A percentile compares a stretch with the other conserved stretches of the same genome.
Evolutionary conservation across 2,113 vertebrate species (phyloP).

Genomic region (Chaetodon auriga): DNA sequence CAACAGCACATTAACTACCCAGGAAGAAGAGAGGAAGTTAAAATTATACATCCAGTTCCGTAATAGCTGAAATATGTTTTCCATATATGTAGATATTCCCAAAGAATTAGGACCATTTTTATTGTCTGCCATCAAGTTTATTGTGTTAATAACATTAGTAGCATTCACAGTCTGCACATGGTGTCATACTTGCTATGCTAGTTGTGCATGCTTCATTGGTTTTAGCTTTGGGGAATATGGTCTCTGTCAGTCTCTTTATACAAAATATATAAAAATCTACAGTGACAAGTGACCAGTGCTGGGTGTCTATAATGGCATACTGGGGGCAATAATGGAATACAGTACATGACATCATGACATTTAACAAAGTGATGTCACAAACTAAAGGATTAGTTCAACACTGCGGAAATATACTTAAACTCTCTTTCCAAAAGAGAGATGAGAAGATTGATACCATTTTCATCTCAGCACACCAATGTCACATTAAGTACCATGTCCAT

Average conservation of each 20-base stretch:
- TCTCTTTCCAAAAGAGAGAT: no score
- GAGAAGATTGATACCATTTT: no score
- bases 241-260: neutral
- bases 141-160: neutral
- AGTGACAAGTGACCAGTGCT: neutral
- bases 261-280: neutral
- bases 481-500: neutral
- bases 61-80: neutral
- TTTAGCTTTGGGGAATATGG: neutral
- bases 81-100: neutral
- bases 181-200: neutral
- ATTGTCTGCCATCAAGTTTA: no score
- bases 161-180: no score
- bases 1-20: neutral
- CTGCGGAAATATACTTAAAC: neutral
- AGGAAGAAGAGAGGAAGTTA: slow-evolving; percentile 1
- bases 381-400: neutral
- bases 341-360: no score
- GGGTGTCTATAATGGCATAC: neutral
- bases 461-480: neutral
- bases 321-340: no score
- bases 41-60: neutral
- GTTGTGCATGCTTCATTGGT: neutral
- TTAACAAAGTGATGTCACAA: no score
- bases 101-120: neutral